A percentile compares a stretch with the other conserved stretches of the same genome.
phyloP scores from a whole-genome alignment of 1,140 invertebrate species.

The Pseudomyrmex concolor region DNA sequence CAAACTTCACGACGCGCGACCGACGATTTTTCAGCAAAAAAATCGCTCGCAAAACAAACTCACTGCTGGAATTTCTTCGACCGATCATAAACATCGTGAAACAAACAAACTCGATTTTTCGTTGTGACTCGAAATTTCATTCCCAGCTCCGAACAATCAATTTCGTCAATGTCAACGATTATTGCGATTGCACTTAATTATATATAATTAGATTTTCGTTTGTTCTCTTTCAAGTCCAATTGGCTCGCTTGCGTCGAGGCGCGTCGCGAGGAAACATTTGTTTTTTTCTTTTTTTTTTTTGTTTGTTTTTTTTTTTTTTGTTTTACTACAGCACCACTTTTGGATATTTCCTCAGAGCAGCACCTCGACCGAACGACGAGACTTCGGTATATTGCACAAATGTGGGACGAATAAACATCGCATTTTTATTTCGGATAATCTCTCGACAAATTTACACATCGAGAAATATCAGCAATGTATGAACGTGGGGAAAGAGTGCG shows the following conservation, averaged over 20 bases:
- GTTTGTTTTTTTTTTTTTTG: conserved; percentile 47
- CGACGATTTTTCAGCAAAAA: conserved; percentile 2
- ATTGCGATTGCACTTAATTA: conserved; percentile 41
- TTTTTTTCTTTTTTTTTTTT: conserved; percentile 8
- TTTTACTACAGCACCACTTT: conserved; percentile 76
- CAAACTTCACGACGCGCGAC: background rate
- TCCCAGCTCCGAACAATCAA: conserved; percentile 32
- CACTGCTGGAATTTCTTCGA: conserved; percentile 43
- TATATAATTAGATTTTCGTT: conserved; percentile 19
- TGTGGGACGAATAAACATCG: conserved; percentile 58
- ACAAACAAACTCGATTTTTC: conserved; percentile 48
- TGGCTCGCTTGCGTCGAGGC: conserved; percentile 31
- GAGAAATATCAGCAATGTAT: conserved; percentile 44
- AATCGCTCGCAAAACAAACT: conserved; percentile 34
- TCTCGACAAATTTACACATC: conserved; percentile 36
- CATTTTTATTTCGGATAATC: conserved; percentile 43
- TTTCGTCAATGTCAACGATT: conserved; percentile 35
- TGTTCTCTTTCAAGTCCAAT: conserved; percentile 6
- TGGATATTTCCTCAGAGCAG: conserved; percentile 63
- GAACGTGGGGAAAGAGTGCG: background rate
- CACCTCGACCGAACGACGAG: conserved; percentile 43
- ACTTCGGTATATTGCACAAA: conserved; percentile 46
- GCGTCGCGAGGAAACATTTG: conserved; percentile 62
- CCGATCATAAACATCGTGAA: conserved; percentile 19
- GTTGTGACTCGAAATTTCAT: conserved; percentile 46